Evolutionary conservation across 1,140 invertebrate species (phyloP), one percentile per base, ranked within the genome.

Genomic region (Bombus sylvicola): DNA sequence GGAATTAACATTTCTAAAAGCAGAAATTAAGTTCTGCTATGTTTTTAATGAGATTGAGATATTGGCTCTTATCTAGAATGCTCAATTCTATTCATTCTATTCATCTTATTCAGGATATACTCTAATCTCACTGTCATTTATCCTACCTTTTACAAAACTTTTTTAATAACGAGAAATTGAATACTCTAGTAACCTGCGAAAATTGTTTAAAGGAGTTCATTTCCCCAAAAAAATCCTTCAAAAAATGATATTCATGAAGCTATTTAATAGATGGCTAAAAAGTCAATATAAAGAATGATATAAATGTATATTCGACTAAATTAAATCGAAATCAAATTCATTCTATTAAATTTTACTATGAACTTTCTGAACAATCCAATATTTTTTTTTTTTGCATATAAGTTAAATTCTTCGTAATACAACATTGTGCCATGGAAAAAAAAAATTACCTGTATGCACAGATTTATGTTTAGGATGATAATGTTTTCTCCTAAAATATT

Each of bases 341-440:
- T n/a, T n/a, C 59, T 28, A n/a, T 62, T 62, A 62, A 62, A 12
- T 62, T n/a, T 62, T n/a, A 28, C 12, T 66, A 66, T 31, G 64
- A 34, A 66, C n/a, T 34, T 34, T 66, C 31, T 8, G 8, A 66
- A 62, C 59, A 62, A n/a, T 62, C 59, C 59, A 62, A 22, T 66
- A 75, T 34, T 81, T 47, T 53, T 62, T 64, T 80, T 82, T 72
- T n/a, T 73, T 28, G 59, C 64, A 25, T 66, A 74, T 68, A 71
- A 22, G 28, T 79, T 31, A 41, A 64, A 34, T 39, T 78, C 8
- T 83, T 47, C 25, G 69, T 31, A 41, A 80, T 69, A 64, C 22
- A 64, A 80, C 15, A 86, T 53, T 71, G 66, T 83, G 53, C 66
- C 81, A 72, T 85, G 72, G 41, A 64, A 79, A 72, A 69, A 69